Conservation (phyloP, 2,113 vertebrate species). For the Gambusia affinis region DNA sequence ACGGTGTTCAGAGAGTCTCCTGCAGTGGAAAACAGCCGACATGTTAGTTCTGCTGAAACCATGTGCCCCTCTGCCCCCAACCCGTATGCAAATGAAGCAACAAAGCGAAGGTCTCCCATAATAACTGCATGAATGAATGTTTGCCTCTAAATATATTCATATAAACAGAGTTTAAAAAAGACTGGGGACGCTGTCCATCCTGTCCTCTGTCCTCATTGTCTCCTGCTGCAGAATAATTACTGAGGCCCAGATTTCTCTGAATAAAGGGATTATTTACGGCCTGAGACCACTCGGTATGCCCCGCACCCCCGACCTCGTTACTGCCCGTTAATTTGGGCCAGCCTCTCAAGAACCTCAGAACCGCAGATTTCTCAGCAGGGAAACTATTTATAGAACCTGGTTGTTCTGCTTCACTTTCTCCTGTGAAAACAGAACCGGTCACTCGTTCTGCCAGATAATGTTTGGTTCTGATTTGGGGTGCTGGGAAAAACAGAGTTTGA, state of each 20-base stretch:
- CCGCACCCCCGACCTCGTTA: conserved; percentile 29
- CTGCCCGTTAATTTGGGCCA: conserved; percentile 64
- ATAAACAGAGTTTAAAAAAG: conserved; percentile 61
- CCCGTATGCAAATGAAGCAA: conserved; percentile 31
- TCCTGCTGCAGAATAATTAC: conserved; percentile 70
- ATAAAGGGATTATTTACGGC: conserved; percentile 77
- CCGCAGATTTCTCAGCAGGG: conserved; percentile 51
- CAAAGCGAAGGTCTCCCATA: conserved; percentile 29
- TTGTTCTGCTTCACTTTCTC: conserved; percentile 33
- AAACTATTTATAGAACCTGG: conserved; percentile 74
- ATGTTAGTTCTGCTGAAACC: neutral
- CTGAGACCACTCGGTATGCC: conserved; percentile 62
- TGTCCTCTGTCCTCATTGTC: conserved; percentile 33
- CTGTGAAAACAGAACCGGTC: too few species aligned
- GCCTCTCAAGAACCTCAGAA: conserved; percentile 55
- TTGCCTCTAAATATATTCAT: conserved; percentile 59
- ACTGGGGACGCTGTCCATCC: conserved; percentile 12
- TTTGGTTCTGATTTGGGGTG: neutral
- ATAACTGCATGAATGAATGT: conserved; percentile 32
- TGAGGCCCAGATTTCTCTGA: conserved; percentile 75
- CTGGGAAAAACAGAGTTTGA: neutral
- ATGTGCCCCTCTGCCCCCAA: neutral
- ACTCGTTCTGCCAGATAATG: neutral
- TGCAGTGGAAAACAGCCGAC: conserved; percentile 60
- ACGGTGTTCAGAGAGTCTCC: conserved; percentile 78